These are phyloP conservation scores for Capreolus pygargus DNA, from an alignment of 2,113 vertebrate genomes.

Conservation along the genomic window DNA sequence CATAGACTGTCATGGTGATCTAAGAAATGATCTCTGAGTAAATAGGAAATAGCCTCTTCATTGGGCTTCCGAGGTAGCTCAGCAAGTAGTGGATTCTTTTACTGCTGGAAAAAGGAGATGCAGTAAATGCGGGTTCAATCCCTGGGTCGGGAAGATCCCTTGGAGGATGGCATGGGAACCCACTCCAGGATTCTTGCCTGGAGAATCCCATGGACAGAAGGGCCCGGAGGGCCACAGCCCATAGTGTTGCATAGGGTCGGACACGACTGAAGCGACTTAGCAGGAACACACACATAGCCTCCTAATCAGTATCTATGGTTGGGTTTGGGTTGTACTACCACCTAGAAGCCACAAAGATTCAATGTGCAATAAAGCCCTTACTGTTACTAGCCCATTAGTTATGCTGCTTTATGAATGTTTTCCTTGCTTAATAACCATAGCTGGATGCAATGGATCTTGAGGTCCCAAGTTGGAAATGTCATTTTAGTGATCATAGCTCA, in stretches of 20 bases:
- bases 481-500: neutral
- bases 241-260: neutral
- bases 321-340: neutral
- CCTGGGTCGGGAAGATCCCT: neutral
- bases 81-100: neutral
- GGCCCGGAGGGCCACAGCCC: neutral
- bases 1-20: neutral
- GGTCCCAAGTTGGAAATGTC: constrained; percentile 33
- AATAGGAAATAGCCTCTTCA: neutral
- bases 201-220: neutral
- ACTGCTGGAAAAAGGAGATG: neutral
- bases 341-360: constrained; percentile 30
- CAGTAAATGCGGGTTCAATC: neutral
- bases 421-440: constrained; percentile 49
- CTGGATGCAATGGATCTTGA: constrained; percentile 47
- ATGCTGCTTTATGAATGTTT: constrained; percentile 49
- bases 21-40: constrained; percentile 51
- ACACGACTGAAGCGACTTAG: neutral
- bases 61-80: neutral
- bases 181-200: neutral
- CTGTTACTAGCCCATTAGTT: constrained; percentile 45
- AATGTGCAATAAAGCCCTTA: constrained; percentile 43
- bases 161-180: neutral
- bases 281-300: neutral
- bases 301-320: neutral